Percentiles rank a stretch among this genome's conserved stretches.
phyloP scores from a whole-genome alignment of 2,888 invertebrate genomes.

The Miltochrista miniata region DNA sequence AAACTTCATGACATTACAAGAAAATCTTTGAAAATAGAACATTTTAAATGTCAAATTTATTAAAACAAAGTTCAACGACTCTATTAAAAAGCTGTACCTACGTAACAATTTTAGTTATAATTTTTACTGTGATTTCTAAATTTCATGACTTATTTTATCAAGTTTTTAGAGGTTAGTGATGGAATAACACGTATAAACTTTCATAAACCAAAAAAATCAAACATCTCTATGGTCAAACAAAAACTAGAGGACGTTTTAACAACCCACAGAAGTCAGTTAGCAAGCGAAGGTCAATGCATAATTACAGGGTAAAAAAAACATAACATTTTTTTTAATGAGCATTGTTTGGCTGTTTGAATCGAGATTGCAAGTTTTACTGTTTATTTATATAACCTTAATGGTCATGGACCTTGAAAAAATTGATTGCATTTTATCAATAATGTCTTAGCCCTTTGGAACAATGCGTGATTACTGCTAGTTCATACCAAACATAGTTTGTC shows the following conservation, averaged over 20 bases:
- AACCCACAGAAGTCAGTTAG: conserved; percentile 35
- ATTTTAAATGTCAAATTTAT: too few relatives aligned
- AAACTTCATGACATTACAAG: too few relatives aligned
- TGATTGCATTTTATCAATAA: too few relatives aligned
- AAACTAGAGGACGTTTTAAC: conserved; percentile 23
- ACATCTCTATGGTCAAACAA: conserved; percentile 3
- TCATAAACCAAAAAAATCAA: not conserved
- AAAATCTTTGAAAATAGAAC: too few relatives aligned
- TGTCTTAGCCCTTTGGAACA: too few relatives aligned
- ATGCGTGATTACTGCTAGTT: too few relatives aligned
- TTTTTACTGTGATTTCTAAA: not conserved
- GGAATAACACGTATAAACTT: not conserved
- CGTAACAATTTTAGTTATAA: too few relatives aligned
- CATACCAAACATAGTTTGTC: too few relatives aligned
- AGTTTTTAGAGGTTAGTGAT: not conserved
- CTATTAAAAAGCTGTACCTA: too few relatives aligned
- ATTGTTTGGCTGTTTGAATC: not conserved
- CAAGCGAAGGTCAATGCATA: conserved; percentile 35
- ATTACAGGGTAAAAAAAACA: conserved; percentile 1
- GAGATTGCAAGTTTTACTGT: not conserved
- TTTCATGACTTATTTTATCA: too few relatives aligned
- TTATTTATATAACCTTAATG: not conserved
- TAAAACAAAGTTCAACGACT: too few relatives aligned
- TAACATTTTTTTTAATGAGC: not conserved
- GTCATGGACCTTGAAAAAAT: too few relatives aligned